Evolutionary conservation across 2,888 invertebrate genomes (phyloP), one percentile per base, ranked within the genome.

Genomic region (Polyommatus iphigenia): DNA sequence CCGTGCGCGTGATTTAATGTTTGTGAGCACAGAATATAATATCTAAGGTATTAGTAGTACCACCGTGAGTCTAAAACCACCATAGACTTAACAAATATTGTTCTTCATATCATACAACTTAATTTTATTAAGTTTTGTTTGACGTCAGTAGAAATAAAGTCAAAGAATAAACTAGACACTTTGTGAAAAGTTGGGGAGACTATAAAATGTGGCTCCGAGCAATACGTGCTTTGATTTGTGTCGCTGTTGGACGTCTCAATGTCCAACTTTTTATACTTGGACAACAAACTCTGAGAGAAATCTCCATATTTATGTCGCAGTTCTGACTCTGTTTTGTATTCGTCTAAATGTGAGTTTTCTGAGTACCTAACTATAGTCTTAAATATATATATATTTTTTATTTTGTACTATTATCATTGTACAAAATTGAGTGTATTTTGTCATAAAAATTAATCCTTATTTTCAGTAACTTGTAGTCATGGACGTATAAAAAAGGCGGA

Each of bases 171-270:
- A 32, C 67, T 67, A 29, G 67, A 29, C 15, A 41, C 41, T 41
- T 72, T 72, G 72, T 3, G 71, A 24, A 71, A 24, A 73, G 20
- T 73, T 73, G 50, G 24, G 15, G 24, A 46, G 15, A 73, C 20
- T n/a, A 46, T 41, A 73, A 24, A 73, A 73, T 46, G 72, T 72
- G 41, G 72, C 36, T 41, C 24, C 24, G 73, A 41, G 46, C 15
- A 24, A 73, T 41, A 73, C 73, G 73, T 73, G 73, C 50, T 20
- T 24, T 73, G 73, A 73, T 73, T 73, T 73, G 50, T 73, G 41
- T 73, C 20, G 5, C 20, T 50, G 46, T 29, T 73, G 46, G 46
- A 29, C 46, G 20, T 73, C 24, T 46, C 50, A 6, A 46, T 20
- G 6, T 73, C 46, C 46, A 73, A 73, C 73, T 73, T 73, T 50